phyloP scores from a whole-genome alignment of 1,140 invertebrate species.

The Ceratosolen solmsi region DNA sequence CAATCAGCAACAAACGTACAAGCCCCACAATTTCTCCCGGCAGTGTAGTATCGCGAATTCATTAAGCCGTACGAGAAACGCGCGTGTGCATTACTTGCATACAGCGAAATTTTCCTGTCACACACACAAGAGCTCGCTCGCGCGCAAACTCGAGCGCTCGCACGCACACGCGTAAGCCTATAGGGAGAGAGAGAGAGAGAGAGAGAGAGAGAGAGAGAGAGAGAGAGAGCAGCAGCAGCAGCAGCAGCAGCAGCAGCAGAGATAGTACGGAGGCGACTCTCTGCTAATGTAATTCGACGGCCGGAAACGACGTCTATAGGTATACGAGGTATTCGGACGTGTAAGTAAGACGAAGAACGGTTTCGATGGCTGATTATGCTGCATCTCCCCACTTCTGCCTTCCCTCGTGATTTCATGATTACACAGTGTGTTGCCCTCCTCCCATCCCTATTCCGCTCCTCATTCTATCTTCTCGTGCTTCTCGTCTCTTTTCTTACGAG shows the following conservation, averaged over 20 bases:
- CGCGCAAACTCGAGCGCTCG: neutral
- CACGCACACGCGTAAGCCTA: neutral
- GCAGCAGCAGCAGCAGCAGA: neutral
- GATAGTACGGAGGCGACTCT: conserved; percentile 6
- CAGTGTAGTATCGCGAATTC: conserved; percentile 50
- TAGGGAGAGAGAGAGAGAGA: too few relatives aligned
- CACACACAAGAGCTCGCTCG: conserved; percentile 2
- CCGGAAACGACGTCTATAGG: conserved; percentile 57
- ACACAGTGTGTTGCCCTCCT: conserved; percentile 44
- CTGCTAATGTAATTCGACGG: conserved; percentile 55
- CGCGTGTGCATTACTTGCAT: conserved; percentile 24
- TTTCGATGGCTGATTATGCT: conserved; percentile 61
- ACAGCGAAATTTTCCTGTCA: conserved; percentile 48
- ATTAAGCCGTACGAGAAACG: conserved; percentile 39
- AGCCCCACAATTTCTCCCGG: conserved; percentile 29
- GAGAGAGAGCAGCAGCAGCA: neutral
- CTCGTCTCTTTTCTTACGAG: conserved; percentile 5
- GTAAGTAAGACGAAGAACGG: conserved; percentile 57
- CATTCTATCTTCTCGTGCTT: too few relatives aligned
- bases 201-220: neutral
- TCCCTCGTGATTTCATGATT: conserved; percentile 62
- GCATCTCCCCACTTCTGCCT: neutral
- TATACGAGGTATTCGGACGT: neutral
- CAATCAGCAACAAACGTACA: conserved; percentile 45
- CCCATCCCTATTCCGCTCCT: neutral